Evolutionary conservation across 2,113 vertebrate species (phyloP).

Genomic region (Merops nubicus): DNA sequence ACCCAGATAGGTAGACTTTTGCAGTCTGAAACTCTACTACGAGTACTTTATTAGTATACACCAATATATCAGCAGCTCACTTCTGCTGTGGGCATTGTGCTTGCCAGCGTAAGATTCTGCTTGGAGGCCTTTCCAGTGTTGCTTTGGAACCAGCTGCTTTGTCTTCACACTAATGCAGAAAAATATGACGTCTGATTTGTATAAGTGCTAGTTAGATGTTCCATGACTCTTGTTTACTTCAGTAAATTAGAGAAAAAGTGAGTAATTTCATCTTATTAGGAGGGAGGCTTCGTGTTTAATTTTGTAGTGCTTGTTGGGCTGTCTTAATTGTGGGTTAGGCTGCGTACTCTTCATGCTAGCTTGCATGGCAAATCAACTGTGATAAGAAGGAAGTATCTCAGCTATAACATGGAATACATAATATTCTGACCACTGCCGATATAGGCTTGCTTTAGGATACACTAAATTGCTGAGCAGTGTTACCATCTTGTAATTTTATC

Average conservation of each 20-base stretch:
- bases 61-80: not conserved
- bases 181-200: not conserved
- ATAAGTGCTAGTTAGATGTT: not conserved
- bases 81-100: not conserved
- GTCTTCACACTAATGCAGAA: not conserved
- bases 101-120: accelerated
- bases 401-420: not conserved
- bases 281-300: not conserved
- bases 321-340: not conserved
- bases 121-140: not conserved
- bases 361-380: not conserved
- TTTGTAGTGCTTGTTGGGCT: not conserved
- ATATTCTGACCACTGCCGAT: not conserved
- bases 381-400: not conserved
- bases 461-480: not conserved
- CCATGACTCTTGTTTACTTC: not conserved
- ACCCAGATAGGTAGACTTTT: not conserved
- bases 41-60: not conserved
- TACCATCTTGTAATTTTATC: not conserved
- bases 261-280: not conserved
- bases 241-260: not conserved
- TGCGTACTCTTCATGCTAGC: not conserved
- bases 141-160: not conserved
- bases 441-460: not conserved
- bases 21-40: not conserved